A percentile compares a stretch with the other conserved stretches of the same genome.
phyloP scores from a whole-genome alignment of 2,797 vertebrate species.

The Columba guinea region DNA sequence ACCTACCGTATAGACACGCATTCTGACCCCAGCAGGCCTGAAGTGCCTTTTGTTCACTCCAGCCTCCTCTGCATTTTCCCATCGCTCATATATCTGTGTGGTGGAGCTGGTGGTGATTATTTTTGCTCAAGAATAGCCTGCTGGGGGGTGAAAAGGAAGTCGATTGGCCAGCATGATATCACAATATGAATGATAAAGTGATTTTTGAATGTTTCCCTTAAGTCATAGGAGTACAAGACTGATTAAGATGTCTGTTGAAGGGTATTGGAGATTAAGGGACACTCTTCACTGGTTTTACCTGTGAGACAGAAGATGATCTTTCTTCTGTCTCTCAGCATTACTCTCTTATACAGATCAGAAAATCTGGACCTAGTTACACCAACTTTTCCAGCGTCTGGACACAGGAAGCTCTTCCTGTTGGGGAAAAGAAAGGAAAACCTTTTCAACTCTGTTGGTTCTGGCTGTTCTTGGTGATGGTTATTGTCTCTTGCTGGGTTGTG shows the following conservation, averaged over 20 bases:
- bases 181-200: neutral
- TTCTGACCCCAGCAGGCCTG: constrained; percentile 48
- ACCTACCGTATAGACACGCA: neutral
- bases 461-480: neutral
- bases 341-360: neutral
- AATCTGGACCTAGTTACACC: neutral
- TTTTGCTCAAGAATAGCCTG: constrained; percentile 14
- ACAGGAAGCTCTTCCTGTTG: neutral
- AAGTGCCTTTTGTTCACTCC: constrained; percentile 43
- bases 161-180: neutral
- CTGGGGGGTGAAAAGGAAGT: neutral
- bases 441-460: neutral
- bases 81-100: neutral
- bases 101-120: neutral
- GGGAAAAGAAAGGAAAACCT: neutral
- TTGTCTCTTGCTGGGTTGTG: neutral
- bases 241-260: neutral
- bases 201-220: neutral
- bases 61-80: constrained; percentile 25
- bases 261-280: neutral
- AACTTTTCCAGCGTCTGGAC: neutral
- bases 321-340: neutral
- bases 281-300: neutral
- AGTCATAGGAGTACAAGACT: neutral
- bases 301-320: neutral